Conservation (phyloP, 2,113 vertebrate species). For the Corythornis vintsioides region DNA sequence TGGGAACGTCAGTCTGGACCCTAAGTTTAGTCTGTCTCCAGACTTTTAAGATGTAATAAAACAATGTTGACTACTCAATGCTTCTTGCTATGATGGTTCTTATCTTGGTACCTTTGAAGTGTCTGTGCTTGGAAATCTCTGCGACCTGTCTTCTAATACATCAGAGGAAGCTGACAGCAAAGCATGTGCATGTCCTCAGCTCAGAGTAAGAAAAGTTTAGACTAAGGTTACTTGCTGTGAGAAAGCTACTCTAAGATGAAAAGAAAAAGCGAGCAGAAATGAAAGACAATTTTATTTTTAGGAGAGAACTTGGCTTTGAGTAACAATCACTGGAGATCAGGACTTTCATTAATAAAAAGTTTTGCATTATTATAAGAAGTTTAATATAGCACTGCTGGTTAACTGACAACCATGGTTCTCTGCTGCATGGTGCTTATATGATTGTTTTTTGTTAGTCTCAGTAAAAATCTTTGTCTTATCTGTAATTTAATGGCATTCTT, state of each 20-base stretch:
- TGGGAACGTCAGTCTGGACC: background rate
- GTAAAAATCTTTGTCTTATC: slow-evolving; percentile 6
- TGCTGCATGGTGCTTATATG: background rate
- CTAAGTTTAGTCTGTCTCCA: background rate
- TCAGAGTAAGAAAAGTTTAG: background rate
- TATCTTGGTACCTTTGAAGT: background rate
- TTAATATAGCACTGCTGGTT: background rate
- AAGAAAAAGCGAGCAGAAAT: background rate
- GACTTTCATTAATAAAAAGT: background rate
- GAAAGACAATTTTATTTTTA: background rate
- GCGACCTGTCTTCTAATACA: background rate
- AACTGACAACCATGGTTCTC: background rate
- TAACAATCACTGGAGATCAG: background rate
- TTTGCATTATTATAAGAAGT: background rate
- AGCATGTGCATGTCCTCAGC: background rate
- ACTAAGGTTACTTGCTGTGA: background rate
- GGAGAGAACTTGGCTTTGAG: background rate
- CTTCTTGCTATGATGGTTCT: background rate
- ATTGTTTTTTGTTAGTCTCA: background rate
- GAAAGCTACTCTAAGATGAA: background rate
- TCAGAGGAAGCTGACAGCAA: background rate
- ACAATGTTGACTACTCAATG: background rate
- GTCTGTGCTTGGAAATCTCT: background rate
- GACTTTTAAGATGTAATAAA: background rate
- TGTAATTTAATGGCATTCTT: slow-evolving; percentile 32